Percentiles rank a stretch among this genome's conserved stretches.
phyloP scores from a whole-genome alignment of 1,140 invertebrate species.

The Drosophila eugracilis region DNA sequence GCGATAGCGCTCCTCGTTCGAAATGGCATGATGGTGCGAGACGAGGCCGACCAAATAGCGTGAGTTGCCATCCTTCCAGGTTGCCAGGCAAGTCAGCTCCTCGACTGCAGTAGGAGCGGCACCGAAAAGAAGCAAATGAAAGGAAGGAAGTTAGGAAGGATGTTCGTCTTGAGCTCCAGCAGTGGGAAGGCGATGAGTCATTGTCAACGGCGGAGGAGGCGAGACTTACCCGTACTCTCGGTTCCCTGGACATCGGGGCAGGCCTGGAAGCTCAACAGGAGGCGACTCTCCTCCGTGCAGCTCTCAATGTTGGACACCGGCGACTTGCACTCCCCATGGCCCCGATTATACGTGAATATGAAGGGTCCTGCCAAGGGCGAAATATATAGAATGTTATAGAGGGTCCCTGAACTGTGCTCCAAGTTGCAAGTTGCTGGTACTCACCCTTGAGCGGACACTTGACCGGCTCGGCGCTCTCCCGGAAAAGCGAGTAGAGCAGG shows the following conservation, averaged over 20 bases:
- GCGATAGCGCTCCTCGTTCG: slow-evolving; percentile 95
- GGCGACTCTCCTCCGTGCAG: slow-evolving; percentile 94
- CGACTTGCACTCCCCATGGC: slow-evolving; percentile 92
- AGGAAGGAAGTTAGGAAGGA: slow-evolving; percentile 29
- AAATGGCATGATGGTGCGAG: slow-evolving; percentile 91
- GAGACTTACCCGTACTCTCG: slow-evolving; percentile 90
- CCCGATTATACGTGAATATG: slow-evolving; percentile 88
- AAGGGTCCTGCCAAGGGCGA: slow-evolving; percentile 82
- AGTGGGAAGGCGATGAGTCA: slow-evolving; percentile 28
- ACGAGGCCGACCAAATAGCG: slow-evolving; percentile 93
- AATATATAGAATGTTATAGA: slow-evolving; percentile 1
- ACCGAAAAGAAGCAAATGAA: slow-evolving; percentile 13
- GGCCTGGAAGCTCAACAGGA: slow-evolving; percentile 95
- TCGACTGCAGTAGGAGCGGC: slow-evolving; percentile 88
- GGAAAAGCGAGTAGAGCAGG: slow-evolving; percentile 94
- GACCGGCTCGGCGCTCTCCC: slow-evolving; percentile 92
- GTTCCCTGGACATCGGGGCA: slow-evolving; percentile 95
- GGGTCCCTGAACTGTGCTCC: slow-evolving; percentile 30
- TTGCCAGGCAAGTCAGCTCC: slow-evolving; percentile 93
- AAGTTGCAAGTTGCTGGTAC: slow-evolving; percentile 31
- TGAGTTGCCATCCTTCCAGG: slow-evolving; percentile 95
- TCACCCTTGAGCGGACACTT: slow-evolving; percentile 91
- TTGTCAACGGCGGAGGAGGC: slow-evolving; percentile 15
- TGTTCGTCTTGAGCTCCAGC: slow-evolving; percentile 46
- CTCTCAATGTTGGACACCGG: slow-evolving; percentile 94